Conservation (phyloP, 2,797 vertebrate species). For the Sternarchorhynchus goeldii region DNA sequence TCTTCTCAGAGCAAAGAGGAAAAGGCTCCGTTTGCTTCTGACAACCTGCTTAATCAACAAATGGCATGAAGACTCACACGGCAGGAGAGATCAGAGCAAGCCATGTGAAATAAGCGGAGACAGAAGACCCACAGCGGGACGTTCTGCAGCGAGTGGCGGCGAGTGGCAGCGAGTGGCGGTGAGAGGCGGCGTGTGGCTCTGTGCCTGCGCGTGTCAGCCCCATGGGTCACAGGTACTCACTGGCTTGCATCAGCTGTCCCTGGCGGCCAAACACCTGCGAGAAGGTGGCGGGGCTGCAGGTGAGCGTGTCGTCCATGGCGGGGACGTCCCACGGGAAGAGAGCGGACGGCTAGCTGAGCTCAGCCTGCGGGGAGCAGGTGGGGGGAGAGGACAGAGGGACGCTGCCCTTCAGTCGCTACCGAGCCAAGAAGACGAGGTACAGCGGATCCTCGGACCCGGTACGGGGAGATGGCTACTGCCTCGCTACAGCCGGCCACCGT, state of each 20-base stretch:
- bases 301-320: slow-evolving; percentile 79
- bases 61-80: background rate
- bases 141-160: too few relatives aligned
- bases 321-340: slow-evolving; percentile 53
- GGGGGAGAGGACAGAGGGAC: slow-evolving; percentile 48
- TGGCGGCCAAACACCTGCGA: slow-evolving; percentile 83
- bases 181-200: too few relatives aligned
- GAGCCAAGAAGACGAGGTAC: background rate
- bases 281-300: slow-evolving; percentile 79
- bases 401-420: background rate
- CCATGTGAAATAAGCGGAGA: background rate
- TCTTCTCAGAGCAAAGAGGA: background rate
- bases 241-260: slow-evolving; percentile 82
- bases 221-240: slow-evolving; percentile 66
- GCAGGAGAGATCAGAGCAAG: slow-evolving; percentile 1
- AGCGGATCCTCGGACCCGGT: slow-evolving; percentile 12
- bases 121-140: background rate
- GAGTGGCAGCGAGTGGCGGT: too few relatives aligned
- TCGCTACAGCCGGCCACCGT: slow-evolving; percentile 17
- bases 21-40: background rate
- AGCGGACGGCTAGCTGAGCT: slow-evolving; percentile 40
- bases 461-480: too few relatives aligned
- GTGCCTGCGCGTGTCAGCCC: too few relatives aligned
- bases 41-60: slow-evolving; percentile 8
- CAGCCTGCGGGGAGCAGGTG: slow-evolving; percentile 15